These are phyloP conservation scores for Lithobius niger DNA, from an alignment of 1,140 invertebrate species.

Conservation along the genomic window DNA sequence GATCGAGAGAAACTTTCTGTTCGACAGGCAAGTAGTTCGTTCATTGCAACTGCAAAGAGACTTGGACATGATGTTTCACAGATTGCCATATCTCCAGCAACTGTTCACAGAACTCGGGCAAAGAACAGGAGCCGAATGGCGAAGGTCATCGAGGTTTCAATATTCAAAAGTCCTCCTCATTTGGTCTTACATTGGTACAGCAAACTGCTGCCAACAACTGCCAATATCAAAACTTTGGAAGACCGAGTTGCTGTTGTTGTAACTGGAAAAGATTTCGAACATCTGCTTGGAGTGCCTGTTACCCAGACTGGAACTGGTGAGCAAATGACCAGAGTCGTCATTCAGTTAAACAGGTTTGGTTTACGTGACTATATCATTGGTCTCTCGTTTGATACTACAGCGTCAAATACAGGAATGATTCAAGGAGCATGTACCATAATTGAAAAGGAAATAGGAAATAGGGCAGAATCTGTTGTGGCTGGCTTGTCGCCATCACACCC, in stretches of 20 bases:
- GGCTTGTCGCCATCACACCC: conserved; percentile 12
- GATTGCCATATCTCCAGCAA: neutral
- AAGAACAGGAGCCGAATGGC: conserved; percentile 10
- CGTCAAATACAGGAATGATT: conserved; percentile 7
- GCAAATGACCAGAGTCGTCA: conserved; percentile 12
- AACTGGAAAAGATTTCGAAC: neutral
- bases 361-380: conserved; percentile 12
- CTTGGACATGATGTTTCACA: neutral
- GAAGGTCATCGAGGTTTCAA: conserved; percentile 13
- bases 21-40: neutral
- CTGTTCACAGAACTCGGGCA: conserved; percentile 4
- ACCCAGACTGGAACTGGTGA: conserved; percentile 11
- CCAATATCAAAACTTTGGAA: conserved; percentile 11
- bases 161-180: conserved; percentile 8
- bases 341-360: conserved; percentile 9
- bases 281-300: conserved; percentile 10
- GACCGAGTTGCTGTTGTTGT: neutral
- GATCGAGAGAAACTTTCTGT: neutral
- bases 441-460: conserved; percentile 3
- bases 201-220: conserved; percentile 9
- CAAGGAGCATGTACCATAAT: conserved; percentile 10
- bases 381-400: conserved; percentile 13
- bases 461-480: conserved; percentile 3
- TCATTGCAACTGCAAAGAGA: neutral
- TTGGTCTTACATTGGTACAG: conserved; percentile 13